These are phyloP conservation scores for Oryzias melastigma DNA, from an alignment of 2,113 vertebrate genomes.

Conservation along the genomic window DNA sequence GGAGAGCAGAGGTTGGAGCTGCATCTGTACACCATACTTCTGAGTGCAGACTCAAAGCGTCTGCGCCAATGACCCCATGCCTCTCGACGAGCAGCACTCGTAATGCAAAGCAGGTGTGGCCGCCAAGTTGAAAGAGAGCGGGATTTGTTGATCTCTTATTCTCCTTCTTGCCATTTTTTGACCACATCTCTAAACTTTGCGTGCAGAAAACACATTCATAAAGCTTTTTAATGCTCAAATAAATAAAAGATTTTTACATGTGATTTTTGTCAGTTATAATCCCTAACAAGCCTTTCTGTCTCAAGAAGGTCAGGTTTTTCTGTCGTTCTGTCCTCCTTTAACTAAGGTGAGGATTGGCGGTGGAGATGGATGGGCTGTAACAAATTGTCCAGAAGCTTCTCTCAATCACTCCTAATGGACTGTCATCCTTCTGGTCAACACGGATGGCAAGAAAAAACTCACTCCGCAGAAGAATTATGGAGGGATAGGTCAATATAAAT, in stretches of 20 bases:
- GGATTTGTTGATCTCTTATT: slow-evolving; percentile 49
- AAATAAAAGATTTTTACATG: slow-evolving; percentile 53
- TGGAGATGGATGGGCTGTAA: slow-evolving; percentile 22
- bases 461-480: background rate
- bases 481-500: slow-evolving; percentile 1
- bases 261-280: slow-evolving; percentile 70
- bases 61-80: slow-evolving; percentile 43
- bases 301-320: slow-evolving; percentile 42
- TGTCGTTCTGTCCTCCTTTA: slow-evolving; percentile 38
- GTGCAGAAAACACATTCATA: slow-evolving; percentile 55
- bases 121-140: slow-evolving; percentile 49
- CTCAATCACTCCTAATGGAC: slow-evolving; percentile 26
- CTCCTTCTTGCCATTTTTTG: slow-evolving; percentile 6
- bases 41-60: slow-evolving; percentile 42
- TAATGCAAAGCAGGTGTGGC: slow-evolving; percentile 69
- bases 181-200: slow-evolving; percentile 17
- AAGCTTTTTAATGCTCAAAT: slow-evolving; percentile 45
- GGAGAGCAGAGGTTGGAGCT: slow-evolving; percentile 25
- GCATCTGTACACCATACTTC: slow-evolving; percentile 65
- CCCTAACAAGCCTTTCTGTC: slow-evolving; percentile 52
- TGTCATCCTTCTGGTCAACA: slow-evolving; percentile 25
- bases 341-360: slow-evolving; percentile 28
- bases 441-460: slow-evolving; percentile 9
- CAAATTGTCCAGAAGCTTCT: slow-evolving; percentile 12
- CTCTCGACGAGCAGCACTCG: slow-evolving; percentile 26